A percentile compares a stretch with the other conserved stretches of the same genome.
Evolutionary conservation across 2,113 vertebrate genomes (phyloP).

Genomic region (Pundamilia nyererei): DNA sequence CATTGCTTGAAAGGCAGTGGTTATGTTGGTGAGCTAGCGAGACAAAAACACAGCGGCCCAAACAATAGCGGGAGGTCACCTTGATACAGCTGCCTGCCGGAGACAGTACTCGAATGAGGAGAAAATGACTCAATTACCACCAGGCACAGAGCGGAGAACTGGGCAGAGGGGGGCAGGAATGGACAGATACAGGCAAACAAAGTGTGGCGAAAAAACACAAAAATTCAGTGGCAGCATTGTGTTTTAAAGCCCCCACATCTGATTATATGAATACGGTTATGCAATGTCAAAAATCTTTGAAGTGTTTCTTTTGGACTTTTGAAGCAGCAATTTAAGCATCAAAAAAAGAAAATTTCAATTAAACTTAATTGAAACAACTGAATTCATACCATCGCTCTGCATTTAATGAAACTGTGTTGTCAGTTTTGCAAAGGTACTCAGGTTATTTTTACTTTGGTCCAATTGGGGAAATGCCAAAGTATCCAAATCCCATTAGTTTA

Average conservation of each 20-base stretch:
- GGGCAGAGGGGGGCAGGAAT: neutral
- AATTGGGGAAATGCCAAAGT: neutral
- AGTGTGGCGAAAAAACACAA: neutral
- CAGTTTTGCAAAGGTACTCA: neutral
- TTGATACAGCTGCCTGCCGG: constrained; percentile 59
- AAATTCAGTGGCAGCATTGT: neutral
- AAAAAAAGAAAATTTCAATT: neutral
- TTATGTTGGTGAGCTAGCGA: constrained; percentile 47
- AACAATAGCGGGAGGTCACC: constrained; percentile 66
- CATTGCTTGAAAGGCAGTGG: constrained; percentile 48
- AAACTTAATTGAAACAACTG: neutral
- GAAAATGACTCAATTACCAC: constrained; percentile 69
- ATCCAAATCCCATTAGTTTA: neutral
- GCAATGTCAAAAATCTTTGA: neutral
- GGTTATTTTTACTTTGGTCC: neutral
- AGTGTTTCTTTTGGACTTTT: neutral
- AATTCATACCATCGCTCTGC: rapidly evolving
- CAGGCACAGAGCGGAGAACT: neutral
- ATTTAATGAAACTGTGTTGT: neutral
- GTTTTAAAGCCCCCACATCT: neutral
- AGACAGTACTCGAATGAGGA: constrained; percentile 35
- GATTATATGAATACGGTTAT: neutral
- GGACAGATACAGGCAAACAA: neutral
- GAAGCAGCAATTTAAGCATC: neutral
- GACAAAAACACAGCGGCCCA: constrained; percentile 54